Evolutionary conservation across 2,888 invertebrate species (phyloP), one percentile per base, ranked within the genome.

Genomic region (Campoplex capitator): DNA sequence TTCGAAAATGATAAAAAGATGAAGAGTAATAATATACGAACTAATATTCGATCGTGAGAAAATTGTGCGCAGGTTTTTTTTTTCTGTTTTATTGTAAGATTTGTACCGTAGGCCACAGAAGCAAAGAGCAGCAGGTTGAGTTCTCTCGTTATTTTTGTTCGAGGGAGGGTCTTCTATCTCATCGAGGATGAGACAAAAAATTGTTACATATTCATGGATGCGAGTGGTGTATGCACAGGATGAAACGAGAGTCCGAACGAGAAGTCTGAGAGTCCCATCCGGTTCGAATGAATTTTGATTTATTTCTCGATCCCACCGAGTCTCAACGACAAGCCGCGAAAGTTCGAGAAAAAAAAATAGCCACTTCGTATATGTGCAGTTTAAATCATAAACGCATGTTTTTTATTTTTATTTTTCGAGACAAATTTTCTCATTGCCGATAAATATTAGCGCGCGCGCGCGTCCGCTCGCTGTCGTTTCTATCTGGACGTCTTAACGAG

Each of bases 161-260:
- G 80, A 81, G 65, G 81, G 70, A 74, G 79, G 45, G 32, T 38
- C 23, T 3, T 70, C 28, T 45, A 32, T 76, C 35, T 62, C 70
- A 56, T 54, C 54, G 83, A 67, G 56, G 78, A 83, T 73, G 77
- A 84, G 79, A 84, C 83, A 89, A 87, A 79, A 89, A 88, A 71
- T 88, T 77, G 83, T 73, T 89, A 83, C 87, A 89, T 89, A 89
- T 89, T 89, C 89, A 89, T 87, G 78, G 62, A 70, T 62, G 48
- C 71, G 58, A 74, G 82, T 83, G 65, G 73, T 68, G 58, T 74
- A 76, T 71, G 48, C 18, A 78, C 38, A 78, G 65, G 51, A 48
- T 1, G 62, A 48, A 62, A 70, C 76, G 35, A 68, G 83, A 78
- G 58, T 42, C 62, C 42, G 74, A 38, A 67, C 45, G 70, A 35